phyloP scores from a whole-genome alignment of 2,113 vertebrate species.

The Xiphias gladius region DNA sequence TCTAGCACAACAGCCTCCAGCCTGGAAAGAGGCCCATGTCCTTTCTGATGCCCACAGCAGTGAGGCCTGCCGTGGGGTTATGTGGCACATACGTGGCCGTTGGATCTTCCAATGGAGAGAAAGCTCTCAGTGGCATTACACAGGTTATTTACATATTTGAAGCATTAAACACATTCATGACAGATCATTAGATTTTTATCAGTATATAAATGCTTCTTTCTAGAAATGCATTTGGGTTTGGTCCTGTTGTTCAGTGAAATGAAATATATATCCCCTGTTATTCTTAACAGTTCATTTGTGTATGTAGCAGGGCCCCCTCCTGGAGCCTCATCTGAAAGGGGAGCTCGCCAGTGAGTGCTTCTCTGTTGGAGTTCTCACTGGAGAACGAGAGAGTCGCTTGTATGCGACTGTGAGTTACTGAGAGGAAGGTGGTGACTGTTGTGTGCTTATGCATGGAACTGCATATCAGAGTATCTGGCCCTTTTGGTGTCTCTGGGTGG shows the following conservation, averaged over 20 bases:
- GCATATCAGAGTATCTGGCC: too few relatives aligned
- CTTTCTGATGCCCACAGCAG: constrained; percentile 93
- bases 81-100: constrained; percentile 95
- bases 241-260: background rate
- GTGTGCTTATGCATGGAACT: too few relatives aligned
- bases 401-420: too few relatives aligned
- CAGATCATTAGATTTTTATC: background rate
- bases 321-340: too few relatives aligned
- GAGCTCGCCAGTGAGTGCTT: too few relatives aligned
- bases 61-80: constrained; percentile 90
- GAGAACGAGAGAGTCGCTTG: too few relatives aligned
- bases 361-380: too few relatives aligned
- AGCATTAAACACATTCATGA: background rate
- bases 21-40: constrained; percentile 92
- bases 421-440: too few relatives aligned
- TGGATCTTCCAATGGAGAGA: constrained; percentile 90
- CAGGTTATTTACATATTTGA: constrained; percentile 84
- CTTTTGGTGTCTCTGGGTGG: too few relatives aligned
- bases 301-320: too few relatives aligned
- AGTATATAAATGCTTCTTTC: background rate
- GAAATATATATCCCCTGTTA: too few relatives aligned
- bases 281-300: too few relatives aligned
- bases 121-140: constrained; percentile 91
- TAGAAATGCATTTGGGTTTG: background rate
- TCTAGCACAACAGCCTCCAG: constrained; percentile 89